A percentile compares a stretch with the other conserved stretches of the same genome.
Evolutionary conservation across 2,113 vertebrate genomes (phyloP).

Genomic region (Pholis gunnellus): DNA sequence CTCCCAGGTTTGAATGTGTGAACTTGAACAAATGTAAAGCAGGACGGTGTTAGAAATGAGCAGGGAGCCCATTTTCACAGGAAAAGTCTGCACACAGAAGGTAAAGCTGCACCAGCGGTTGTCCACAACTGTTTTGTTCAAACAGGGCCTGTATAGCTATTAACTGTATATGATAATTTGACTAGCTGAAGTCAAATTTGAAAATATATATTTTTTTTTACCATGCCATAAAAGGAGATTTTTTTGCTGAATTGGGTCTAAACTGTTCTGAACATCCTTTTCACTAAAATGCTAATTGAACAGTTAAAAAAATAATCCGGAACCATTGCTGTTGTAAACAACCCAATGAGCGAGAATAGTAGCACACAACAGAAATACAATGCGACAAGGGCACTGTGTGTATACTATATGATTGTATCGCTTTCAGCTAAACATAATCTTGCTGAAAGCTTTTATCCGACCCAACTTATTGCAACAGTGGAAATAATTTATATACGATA

Average conservation of each 20-base stretch:
- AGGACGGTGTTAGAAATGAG: background rate
- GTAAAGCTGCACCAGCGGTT: background rate
- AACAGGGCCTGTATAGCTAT: background rate
- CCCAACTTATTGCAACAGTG: background rate
- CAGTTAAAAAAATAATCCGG: background rate
- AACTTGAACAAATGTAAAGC: background rate
- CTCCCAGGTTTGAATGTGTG: background rate
- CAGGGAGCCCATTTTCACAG: background rate
- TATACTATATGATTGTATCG: background rate
- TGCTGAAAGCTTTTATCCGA: slow-evolving; percentile 8
- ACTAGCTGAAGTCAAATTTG: no score
- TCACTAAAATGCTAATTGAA: background rate
- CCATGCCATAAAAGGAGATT: background rate
- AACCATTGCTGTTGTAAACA: background rate
- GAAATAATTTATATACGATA: background rate
- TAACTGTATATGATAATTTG: background rate
- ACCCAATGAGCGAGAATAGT: background rate
- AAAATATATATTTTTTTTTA: background rate
- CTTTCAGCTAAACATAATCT: background rate
- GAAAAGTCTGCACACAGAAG: background rate
- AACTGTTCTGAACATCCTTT: background rate
- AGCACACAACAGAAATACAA: slow-evolving; percentile 1
- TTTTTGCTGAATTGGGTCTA: slow-evolving; percentile 9
- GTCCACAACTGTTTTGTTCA: background rate
- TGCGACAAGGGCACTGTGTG: background rate